A percentile compares a stretch with the other conserved stretches of the same genome.
Evolutionary conservation across 2,113 vertebrate genomes (phyloP).

Genomic region (Rostratula benghalensis): DNA sequence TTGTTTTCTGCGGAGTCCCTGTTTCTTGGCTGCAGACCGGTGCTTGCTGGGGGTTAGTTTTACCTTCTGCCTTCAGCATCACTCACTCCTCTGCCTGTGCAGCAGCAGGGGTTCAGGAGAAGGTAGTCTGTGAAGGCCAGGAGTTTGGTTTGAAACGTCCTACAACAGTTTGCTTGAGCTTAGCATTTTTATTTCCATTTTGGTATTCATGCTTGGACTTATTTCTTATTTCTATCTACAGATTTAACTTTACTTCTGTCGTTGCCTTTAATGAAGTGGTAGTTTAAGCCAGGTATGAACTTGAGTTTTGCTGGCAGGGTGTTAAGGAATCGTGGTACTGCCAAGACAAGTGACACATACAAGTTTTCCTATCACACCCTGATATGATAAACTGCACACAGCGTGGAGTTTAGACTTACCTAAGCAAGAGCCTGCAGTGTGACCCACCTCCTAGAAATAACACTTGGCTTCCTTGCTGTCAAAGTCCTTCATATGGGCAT

Average conservation of each 20-base stretch:
- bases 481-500: background rate
- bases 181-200: background rate
- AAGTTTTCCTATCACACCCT: background rate
- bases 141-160: background rate
- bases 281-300: background rate
- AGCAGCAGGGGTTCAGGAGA: background rate
- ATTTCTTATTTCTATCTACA: background rate
- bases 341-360: background rate
- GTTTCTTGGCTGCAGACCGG: background rate
- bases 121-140: background rate
- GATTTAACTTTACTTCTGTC: background rate
- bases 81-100: background rate
- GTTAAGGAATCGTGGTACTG: background rate
- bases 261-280: background rate
- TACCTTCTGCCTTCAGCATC: background rate
- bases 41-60: background rate
- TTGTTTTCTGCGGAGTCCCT: background rate
- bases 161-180: background rate
- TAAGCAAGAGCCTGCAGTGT: background rate
- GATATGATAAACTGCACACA: background rate
- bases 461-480: background rate
- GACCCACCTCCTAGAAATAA: background rate
- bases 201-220: background rate
- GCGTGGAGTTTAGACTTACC: background rate
- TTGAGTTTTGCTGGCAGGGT: background rate